These are phyloP conservation scores for Microctonus hyperodae DNA, from an alignment of 2,888 invertebrate species.

Conservation along the genomic window DNA sequence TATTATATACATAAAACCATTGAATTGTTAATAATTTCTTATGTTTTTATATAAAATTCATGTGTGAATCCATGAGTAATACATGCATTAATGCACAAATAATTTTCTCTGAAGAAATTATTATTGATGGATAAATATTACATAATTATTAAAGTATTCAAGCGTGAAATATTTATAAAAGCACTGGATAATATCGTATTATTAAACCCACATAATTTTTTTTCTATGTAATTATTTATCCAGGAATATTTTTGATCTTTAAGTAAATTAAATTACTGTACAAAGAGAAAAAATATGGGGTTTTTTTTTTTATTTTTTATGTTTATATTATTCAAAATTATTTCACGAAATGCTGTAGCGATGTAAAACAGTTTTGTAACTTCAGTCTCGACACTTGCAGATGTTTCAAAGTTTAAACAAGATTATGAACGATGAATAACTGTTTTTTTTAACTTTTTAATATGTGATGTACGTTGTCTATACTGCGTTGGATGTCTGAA, in stretches of 20 bases:
- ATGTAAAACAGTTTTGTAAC: too few species aligned
- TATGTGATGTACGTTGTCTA: too few species aligned
- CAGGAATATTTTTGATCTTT: not conserved
- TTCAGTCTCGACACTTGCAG: too few species aligned
- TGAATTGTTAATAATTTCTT: not conserved
- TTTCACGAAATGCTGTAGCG: too few species aligned
- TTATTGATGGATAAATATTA: too few species aligned
- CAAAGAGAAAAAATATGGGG: not conserved
- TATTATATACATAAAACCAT: not conserved
- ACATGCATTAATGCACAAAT: not conserved
- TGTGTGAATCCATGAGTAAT: not conserved
- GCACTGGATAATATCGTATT: not conserved
- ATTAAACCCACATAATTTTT: not conserved
- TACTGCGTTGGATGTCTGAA: too few species aligned
- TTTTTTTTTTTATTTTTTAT: too few species aligned
- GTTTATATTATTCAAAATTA: too few species aligned
- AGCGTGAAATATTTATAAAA: not conserved
- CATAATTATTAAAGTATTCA: not conserved
- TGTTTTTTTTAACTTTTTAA: too few species aligned
- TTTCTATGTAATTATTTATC: not conserved
- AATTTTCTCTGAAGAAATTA: too few species aligned
- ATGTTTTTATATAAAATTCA: not conserved
- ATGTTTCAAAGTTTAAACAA: not conserved
- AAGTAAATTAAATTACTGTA: not conserved
- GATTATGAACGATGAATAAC: not conserved